A percentile compares a stretch with the other conserved stretches of the same genome.
phyloP scores from a whole-genome alignment of 2,113 vertebrate species.

The Gymnocephalus cernua region DNA sequence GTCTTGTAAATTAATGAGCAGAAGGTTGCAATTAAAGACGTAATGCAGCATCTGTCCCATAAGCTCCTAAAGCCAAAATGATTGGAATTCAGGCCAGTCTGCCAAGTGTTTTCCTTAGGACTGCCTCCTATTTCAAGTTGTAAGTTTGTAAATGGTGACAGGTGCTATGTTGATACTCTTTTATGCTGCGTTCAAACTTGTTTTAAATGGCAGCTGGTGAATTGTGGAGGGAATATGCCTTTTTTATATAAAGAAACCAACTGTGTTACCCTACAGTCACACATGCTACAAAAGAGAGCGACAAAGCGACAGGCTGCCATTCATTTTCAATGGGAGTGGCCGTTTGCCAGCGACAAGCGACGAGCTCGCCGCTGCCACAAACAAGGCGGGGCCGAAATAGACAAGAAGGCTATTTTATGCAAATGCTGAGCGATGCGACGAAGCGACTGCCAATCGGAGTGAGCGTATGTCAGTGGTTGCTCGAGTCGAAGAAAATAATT shows the following conservation, averaged over 20 bases:
- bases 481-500: too few relatives aligned
- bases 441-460: too few relatives aligned
- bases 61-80: conserved; percentile 44
- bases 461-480: too few relatives aligned
- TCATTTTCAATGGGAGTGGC: too few relatives aligned
- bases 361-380: too few relatives aligned
- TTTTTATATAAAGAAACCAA: neutral
- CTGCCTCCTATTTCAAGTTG: conserved; percentile 32
- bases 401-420: too few relatives aligned
- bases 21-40: conserved; percentile 66
- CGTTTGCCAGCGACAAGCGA: too few relatives aligned
- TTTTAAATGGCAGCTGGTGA: conserved; percentile 28
- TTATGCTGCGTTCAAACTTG: conserved; percentile 8
- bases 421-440: too few relatives aligned
- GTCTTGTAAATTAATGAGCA: conserved; percentile 58
- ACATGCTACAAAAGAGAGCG: too few relatives aligned
- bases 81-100: conserved; percentile 38
- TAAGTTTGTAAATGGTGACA: conserved; percentile 41
- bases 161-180: conserved; percentile 45
- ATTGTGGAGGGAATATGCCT: neutral
- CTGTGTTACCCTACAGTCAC: too few relatives aligned
- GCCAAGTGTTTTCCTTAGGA: conserved; percentile 33
- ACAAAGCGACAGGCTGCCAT: too few relatives aligned
- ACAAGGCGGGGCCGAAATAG: too few relatives aligned
- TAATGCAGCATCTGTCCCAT: conserved; percentile 63